phyloP scores from a whole-genome alignment of 1,140 invertebrate species.

The Steinernema khuongi region DNA sequence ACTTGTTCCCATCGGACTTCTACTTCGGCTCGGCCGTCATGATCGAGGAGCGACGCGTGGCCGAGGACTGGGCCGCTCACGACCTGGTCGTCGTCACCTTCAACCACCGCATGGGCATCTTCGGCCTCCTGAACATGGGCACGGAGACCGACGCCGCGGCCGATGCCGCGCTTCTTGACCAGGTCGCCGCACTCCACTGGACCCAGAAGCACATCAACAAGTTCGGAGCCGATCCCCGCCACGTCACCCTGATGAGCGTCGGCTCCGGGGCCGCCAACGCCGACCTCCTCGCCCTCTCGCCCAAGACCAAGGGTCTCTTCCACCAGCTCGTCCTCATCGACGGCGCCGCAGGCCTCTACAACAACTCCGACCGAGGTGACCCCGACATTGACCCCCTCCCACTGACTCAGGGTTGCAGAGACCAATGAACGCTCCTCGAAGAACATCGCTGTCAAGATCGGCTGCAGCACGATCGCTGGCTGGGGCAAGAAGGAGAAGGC shows the following conservation, averaged over 20 bases:
- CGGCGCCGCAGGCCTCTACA: neutral
- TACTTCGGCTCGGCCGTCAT: neutral
- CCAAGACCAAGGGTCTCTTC: neutral
- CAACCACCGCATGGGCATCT: neutral
- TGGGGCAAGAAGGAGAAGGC: conserved; percentile 11
- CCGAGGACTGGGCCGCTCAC: neutral
- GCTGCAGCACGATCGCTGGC: neutral
- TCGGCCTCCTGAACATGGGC: neutral
- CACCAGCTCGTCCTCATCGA: neutral
- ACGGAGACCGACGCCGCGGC: neutral
- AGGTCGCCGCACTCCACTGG: neutral
- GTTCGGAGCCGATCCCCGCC: neutral
- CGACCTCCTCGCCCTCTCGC: neutral
- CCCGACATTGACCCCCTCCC: too few species aligned
- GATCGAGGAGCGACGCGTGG: neutral
- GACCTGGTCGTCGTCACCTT: neutral
- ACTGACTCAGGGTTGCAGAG: neutral
- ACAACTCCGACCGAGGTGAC: neutral
- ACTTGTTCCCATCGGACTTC: neutral
- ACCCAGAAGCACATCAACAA: neutral
- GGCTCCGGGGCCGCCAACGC: neutral
- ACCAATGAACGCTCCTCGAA: neutral
- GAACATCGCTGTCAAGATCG: neutral
- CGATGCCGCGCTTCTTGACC: neutral
- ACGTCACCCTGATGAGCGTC: neutral